Conservation (phyloP, 2,888 invertebrate species). For the Cerceris rybyensis region DNA sequence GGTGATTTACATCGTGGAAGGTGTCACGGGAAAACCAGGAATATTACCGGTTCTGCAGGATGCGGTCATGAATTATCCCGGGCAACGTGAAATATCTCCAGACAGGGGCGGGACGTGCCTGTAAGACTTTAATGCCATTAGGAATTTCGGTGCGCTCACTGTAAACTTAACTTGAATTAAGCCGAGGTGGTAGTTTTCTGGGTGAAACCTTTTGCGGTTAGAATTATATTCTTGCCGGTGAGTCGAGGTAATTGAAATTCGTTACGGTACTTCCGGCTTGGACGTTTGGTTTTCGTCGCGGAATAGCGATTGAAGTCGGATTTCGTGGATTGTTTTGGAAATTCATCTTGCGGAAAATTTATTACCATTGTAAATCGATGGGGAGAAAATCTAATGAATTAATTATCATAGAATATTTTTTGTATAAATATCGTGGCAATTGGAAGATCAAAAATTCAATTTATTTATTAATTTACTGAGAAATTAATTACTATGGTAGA, state of each 20-base stretch:
- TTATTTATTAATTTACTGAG: too few relatives aligned
- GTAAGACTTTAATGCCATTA: constrained; percentile 54
- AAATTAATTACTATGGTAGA: too few relatives aligned
- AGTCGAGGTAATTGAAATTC: not conserved
- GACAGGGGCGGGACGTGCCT: constrained; percentile 46
- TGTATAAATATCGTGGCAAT: not conserved
- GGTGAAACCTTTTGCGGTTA: too few relatives aligned
- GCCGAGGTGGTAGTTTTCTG: constrained; percentile 21
- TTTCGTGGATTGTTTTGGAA: too few relatives aligned
- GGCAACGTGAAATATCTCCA: constrained; percentile 56
- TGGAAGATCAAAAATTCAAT: too few relatives aligned
- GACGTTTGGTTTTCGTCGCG: not conserved
- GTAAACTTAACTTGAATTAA: constrained; percentile 31
- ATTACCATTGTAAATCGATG: too few relatives aligned
- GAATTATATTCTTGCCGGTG: too few relatives aligned
- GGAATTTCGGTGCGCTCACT: constrained; percentile 33
- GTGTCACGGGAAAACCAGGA: constrained; percentile 55
- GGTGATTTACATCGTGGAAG: constrained; percentile 54
- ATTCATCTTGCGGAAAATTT: too few relatives aligned
- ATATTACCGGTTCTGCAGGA: constrained; percentile 63
- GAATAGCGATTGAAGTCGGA: too few relatives aligned
- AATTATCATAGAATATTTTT: not conserved
- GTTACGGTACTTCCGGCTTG: not conserved
- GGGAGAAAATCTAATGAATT: too few relatives aligned
- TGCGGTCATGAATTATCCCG: constrained; percentile 62